Conservation (phyloP, 2,113 vertebrate species). For the Brachirus orientalis region DNA sequence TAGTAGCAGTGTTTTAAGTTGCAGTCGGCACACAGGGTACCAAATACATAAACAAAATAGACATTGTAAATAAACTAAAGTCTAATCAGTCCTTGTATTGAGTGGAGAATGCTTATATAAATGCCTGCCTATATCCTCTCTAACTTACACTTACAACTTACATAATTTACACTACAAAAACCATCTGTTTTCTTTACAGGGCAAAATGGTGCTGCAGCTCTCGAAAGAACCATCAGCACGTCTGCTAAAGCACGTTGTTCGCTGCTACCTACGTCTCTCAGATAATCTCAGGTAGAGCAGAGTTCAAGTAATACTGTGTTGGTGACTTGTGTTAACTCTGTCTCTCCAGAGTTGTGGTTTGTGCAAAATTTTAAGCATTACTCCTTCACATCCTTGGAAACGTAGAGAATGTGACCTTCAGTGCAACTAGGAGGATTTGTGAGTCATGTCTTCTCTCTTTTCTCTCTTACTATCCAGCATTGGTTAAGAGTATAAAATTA, state of each 20-base stretch:
- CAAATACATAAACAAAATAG: too few species aligned
- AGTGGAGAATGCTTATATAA: too few species aligned
- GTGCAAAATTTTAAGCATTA: not conserved
- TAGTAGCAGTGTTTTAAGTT: too few species aligned
- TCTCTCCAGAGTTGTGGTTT: not conserved
- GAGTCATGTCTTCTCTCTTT: not conserved
- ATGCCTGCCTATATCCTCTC: too few species aligned
- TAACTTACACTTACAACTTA: too few species aligned
- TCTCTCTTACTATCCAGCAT: too few species aligned
- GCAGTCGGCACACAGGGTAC: too few species aligned
- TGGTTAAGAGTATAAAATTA: too few species aligned
- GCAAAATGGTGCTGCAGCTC: conserved; percentile 98
- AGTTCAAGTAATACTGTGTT: not conserved
- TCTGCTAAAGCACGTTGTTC: conserved; percentile 95
- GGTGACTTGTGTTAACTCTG: not conserved
- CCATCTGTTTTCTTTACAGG: conserved; percentile 74
- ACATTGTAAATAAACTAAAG: too few species aligned
- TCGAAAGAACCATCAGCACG: conserved; percentile 97
- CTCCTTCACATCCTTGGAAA: not conserved
- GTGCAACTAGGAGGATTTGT: conserved; percentile 44
- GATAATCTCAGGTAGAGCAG: conserved; percentile 93
- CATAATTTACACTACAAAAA: not conserved
- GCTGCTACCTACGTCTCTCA: conserved; percentile 97
- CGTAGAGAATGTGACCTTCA: not conserved
- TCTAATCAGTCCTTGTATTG: too few species aligned